Conservation (phyloP, 2,113 vertebrate species). For the Hipposideros armiger region DNA sequence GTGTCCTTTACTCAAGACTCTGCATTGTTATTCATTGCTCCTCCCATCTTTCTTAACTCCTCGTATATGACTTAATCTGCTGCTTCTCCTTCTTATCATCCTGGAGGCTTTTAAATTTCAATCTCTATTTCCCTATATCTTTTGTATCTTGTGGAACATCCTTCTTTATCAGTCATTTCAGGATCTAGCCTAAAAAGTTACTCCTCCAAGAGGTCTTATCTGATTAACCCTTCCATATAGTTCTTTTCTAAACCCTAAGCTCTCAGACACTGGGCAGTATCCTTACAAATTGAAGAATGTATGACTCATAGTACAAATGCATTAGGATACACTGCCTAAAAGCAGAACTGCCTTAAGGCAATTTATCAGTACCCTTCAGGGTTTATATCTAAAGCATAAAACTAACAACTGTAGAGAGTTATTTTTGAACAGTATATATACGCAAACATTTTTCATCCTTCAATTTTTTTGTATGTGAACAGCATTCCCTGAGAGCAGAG, state of each 20-base stretch:
- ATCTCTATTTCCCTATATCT: not conserved
- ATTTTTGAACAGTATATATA: conserved; percentile 25
- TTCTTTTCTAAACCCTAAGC: not conserved
- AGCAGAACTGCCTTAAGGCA: conserved; percentile 26
- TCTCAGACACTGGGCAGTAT: not conserved
- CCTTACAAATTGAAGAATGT: not conserved
- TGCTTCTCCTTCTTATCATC: not conserved
- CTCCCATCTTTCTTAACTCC: not conserved
- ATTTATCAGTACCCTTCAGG: conserved; percentile 29
- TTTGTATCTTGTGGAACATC: not conserved
- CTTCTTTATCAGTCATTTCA: conserved; percentile 42
- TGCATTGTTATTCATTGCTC: not conserved
- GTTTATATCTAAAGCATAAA: conserved; percentile 49
- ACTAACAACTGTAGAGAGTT: not conserved
- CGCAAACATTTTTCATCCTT: conserved; percentile 52
- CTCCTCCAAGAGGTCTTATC: not conserved
- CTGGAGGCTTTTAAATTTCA: not conserved
- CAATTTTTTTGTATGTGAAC: not conserved
- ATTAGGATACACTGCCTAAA: not conserved
- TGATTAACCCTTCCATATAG: not conserved
- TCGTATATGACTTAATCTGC: not conserved
- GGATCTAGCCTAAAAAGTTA: not conserved
- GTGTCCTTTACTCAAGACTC: not conserved
- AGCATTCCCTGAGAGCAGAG: not conserved
- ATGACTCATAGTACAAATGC: not conserved